Percentiles rank a stretch among this genome's conserved stretches.
Conservation (phyloP, 2,797 vertebrate species). For the Poecilia wingei region DNA sequence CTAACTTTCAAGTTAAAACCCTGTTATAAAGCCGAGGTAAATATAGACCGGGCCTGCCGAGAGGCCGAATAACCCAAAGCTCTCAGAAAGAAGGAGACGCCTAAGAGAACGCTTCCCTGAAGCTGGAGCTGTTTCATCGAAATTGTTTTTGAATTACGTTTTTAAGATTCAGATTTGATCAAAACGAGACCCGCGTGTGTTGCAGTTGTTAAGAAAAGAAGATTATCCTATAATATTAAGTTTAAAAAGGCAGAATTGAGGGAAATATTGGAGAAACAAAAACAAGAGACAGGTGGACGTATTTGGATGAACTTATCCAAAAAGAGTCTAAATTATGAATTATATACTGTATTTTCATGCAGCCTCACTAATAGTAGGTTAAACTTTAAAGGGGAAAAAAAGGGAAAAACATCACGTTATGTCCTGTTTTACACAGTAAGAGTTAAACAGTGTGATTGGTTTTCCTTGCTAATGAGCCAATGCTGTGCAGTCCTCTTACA, state of each 20-base stretch:
- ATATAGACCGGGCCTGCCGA: conserved; percentile 53
- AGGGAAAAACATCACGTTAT: neutral
- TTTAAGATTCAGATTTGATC: neutral
- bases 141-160: neutral
- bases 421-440: neutral
- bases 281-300: neutral
- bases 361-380: too few species aligned
- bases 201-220: neutral
- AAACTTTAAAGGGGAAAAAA: neutral
- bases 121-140: conserved; percentile 7
- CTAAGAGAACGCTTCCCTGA: conserved; percentile 28
- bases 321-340: neutral
- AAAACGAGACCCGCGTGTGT: conserved; percentile 1
- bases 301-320: neutral
- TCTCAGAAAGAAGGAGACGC: conserved; percentile 23
- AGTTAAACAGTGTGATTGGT: conserved; percentile 9
- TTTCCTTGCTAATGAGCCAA: conserved; percentile 11
- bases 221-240: neutral
- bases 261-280: neutral
- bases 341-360: neutral
- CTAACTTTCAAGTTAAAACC: conserved; percentile 71
- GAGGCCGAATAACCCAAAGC: conserved; percentile 29
- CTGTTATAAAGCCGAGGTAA: conserved; percentile 57
- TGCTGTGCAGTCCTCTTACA: conserved; percentile 45
- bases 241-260: neutral